These are phyloP conservation scores for Sebastes minor DNA, from an alignment of 2,797 vertebrate genomes.

Conservation along the genomic window DNA sequence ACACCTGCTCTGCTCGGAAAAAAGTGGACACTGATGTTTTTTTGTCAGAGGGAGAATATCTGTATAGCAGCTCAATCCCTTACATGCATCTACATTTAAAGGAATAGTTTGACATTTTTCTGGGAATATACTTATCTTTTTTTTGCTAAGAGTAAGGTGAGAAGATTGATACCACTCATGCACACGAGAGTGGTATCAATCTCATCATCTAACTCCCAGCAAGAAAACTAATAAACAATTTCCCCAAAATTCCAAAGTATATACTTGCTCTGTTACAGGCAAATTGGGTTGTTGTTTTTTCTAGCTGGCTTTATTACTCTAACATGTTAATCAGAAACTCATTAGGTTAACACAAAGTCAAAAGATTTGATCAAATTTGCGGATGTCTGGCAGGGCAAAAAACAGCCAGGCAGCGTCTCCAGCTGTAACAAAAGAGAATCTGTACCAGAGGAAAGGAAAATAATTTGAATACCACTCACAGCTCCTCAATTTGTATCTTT, in stretches of 20 bases:
- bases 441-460: background rate
- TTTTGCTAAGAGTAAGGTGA: background rate
- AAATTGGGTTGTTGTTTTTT: background rate
- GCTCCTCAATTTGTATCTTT: background rate
- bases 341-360: background rate
- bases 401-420: background rate
- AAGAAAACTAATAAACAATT: background rate
- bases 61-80: background rate
- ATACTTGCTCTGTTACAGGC: background rate
- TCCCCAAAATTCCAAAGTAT: background rate
- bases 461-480: background rate
- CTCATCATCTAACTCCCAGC: background rate
- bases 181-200: background rate
- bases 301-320: background rate
- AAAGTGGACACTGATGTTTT: background rate
- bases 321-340: background rate
- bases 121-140: background rate
- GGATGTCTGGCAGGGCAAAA: background rate
- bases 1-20: background rate
- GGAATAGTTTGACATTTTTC: background rate
- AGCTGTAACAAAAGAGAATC: background rate
- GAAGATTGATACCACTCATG: background rate
- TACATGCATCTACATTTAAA: background rate
- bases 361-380: slow-evolving; percentile 2
- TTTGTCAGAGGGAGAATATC: background rate